A percentile compares a stretch with the other conserved stretches of the same genome.
Evolutionary conservation across 2,888 invertebrate species (phyloP).

Genomic region (Cephus rjabovi): DNA sequence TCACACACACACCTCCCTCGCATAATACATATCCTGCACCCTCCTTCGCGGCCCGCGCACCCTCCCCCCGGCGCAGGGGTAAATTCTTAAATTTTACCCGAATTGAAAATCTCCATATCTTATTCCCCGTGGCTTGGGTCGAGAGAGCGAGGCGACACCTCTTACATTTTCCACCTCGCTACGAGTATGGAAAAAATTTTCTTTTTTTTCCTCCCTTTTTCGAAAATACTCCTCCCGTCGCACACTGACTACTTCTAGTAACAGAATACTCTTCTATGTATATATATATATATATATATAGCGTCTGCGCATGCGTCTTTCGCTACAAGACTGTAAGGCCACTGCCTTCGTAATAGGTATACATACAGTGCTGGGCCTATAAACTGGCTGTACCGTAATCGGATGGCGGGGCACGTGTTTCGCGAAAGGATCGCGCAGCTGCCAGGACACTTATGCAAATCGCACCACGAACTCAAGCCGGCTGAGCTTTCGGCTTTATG

Average conservation of each 20-base stretch:
- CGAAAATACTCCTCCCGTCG: not conserved
- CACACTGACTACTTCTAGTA: not conserved
- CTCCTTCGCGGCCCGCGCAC: slow-evolving; percentile 29
- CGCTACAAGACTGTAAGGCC: not conserved
- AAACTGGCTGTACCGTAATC: slow-evolving; percentile 35
- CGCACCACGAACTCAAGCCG: slow-evolving; percentile 44
- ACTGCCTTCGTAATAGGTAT: not conserved
- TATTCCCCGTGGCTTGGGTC: slow-evolving; percentile 30
- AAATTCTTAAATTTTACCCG: slow-evolving; percentile 56
- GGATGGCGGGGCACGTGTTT: slow-evolving; percentile 59
- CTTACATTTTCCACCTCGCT: not conserved
- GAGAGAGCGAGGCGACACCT: slow-evolving; percentile 17
- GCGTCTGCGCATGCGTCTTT: not conserved
- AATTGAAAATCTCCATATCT: slow-evolving; percentile 56
- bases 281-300: not conserved
- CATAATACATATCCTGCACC: slow-evolving; percentile 53
- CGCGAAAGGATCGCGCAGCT: slow-evolving; percentile 53
- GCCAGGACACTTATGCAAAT: slow-evolving; percentile 64
- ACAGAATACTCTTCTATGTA: not conserved
- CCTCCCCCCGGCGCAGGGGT: slow-evolving; percentile 31
- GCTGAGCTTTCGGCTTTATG: slow-evolving; percentile 61
- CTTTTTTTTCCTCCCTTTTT: not conserved
- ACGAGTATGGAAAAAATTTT: not conserved
- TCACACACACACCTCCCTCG: slow-evolving; percentile 55
- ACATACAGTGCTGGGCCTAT: not conserved